Evolutionary conservation across 2,888 invertebrate genomes (phyloP).

Genomic region (Mantis religiosa): DNA sequence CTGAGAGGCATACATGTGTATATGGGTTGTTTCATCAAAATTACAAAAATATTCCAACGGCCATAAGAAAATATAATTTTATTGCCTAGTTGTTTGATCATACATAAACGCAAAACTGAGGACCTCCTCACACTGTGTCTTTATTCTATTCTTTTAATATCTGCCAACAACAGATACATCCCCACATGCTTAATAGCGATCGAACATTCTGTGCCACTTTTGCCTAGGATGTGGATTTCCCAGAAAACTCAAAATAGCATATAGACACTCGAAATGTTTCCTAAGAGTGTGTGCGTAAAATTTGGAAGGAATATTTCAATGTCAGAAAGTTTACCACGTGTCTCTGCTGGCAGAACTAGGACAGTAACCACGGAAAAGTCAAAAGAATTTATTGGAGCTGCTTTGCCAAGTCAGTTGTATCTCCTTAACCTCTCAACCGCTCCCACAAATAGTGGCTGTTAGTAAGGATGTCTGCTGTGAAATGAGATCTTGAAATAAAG

Average conservation of each 20-base stretch:
- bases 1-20: too few species aligned
- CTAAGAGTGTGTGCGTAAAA: not conserved
- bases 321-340: not conserved
- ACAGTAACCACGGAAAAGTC: not conserved
- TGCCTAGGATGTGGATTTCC: not conserved
- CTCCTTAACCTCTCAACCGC: not conserved
- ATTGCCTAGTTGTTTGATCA: too few species aligned
- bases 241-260: not conserved
- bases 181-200: too few species aligned
- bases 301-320: not conserved
- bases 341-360: not conserved
- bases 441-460: not conserved
- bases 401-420: not conserved
- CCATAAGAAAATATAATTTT: too few species aligned
- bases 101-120: too few species aligned
- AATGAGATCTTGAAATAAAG: too few species aligned
- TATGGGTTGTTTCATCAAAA: too few species aligned
- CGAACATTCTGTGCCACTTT: not conserved
- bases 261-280: not conserved
- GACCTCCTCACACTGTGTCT: too few species aligned
- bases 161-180: too few species aligned
- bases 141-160: too few species aligned
- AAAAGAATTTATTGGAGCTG: not conserved
- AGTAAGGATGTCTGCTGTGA: not conserved
- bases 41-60: too few species aligned